phyloP scores from a whole-genome alignment of 2,113 vertebrate species.

The Mus spicilegus region DNA sequence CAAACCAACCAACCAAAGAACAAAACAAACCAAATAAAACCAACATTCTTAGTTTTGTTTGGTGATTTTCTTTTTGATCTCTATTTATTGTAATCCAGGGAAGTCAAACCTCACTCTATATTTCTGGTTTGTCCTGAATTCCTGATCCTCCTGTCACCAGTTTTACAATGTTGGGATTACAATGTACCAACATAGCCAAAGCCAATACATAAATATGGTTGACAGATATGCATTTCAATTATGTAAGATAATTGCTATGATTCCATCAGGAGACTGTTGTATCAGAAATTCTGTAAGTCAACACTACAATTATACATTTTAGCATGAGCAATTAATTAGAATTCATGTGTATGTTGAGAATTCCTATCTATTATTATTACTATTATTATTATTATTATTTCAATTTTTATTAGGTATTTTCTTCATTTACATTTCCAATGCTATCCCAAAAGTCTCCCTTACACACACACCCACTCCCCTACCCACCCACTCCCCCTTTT shows the following conservation, averaged over 20 bases:
- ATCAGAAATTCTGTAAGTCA: not conserved
- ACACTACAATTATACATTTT: not conserved
- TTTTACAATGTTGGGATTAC: not conserved
- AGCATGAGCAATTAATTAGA: not conserved
- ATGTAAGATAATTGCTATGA: not conserved
- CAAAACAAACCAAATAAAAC: not conserved
- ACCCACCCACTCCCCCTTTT: too few relatives aligned
- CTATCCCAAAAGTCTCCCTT: too few relatives aligned
- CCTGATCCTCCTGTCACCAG: not conserved
- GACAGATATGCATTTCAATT: not conserved
- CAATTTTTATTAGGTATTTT: too few relatives aligned
- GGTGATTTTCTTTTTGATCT: not conserved
- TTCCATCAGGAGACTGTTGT: not conserved
- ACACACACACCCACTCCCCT: too few relatives aligned
- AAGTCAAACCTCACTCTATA: too few relatives aligned
- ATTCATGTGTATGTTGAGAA: not conserved
- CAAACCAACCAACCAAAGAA: not conserved
- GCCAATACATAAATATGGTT: not conserved
- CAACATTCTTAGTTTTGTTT: not conserved
- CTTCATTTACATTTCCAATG: too few relatives aligned
- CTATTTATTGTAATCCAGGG: not conserved
- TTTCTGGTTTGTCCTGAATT: not conserved
- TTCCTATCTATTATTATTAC: not conserved
- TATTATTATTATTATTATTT: too few relatives aligned
- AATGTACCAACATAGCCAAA: not conserved